Conservation (phyloP, 2,113 vertebrate species). For the Ciconia maguari region DNA sequence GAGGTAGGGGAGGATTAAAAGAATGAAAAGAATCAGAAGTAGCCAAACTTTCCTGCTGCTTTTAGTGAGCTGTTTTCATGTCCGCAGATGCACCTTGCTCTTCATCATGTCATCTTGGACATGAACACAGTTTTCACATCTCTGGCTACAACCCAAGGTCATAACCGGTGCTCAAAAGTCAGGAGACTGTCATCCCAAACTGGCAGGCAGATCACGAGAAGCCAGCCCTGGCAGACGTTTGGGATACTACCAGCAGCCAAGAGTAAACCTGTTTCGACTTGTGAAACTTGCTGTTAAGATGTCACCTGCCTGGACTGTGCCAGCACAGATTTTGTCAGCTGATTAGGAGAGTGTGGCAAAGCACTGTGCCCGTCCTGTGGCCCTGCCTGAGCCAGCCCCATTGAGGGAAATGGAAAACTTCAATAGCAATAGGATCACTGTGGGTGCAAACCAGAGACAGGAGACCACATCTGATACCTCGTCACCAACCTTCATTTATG, state of each 20-base stretch:
- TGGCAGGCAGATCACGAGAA: background rate
- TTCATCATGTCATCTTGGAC: background rate
- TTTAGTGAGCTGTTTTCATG: background rate
- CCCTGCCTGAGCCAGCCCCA: background rate
- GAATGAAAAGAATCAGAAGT: slow-evolving; percentile 41
- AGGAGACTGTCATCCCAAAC: background rate
- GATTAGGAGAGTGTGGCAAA: background rate
- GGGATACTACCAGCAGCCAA: background rate
- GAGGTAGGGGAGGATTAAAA: slow-evolving; percentile 32
- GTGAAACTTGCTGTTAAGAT: background rate
- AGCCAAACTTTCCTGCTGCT: slow-evolving; percentile 41
- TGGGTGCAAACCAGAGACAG: background rate
- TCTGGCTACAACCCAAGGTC: background rate
- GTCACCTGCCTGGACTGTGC: background rate
- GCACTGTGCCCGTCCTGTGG: background rate
- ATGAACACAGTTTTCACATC: background rate
- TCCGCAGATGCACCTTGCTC: background rate
- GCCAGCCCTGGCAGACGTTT: background rate
- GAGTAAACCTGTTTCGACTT: background rate
- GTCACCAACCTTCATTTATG: background rate
- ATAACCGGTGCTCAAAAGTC: background rate
- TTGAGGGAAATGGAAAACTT: background rate
- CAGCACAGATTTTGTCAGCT: background rate
- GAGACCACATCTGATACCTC: background rate
- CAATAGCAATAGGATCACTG: background rate